phyloP scores from a whole-genome alignment of 2,797 vertebrate genomes.

The Rhinatrema bivittatum region DNA sequence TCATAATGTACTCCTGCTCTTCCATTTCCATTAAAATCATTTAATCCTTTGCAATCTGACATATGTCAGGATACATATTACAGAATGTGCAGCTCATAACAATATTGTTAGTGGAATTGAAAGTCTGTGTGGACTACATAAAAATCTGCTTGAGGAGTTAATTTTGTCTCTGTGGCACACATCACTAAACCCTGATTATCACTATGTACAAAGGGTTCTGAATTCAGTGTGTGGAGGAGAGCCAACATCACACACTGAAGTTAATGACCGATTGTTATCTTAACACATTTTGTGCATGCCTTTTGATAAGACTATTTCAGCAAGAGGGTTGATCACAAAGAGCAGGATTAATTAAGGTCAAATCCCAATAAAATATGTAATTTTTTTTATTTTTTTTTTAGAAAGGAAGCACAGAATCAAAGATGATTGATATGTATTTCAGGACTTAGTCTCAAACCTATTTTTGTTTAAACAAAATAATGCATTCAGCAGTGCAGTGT shows the following conservation, averaged over 20 bases:
- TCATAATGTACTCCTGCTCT: too few species aligned
- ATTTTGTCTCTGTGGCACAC: slow-evolving; percentile 24
- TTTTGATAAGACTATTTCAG: slow-evolving; percentile 35
- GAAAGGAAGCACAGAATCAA: slow-evolving; percentile 16
- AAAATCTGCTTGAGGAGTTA: slow-evolving; percentile 22
- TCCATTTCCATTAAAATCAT: too few species aligned
- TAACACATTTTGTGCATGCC: slow-evolving; percentile 13
- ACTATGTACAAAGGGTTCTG: slow-evolving; percentile 13
- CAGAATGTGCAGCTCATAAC: too few species aligned
- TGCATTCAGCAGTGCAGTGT: slow-evolving; percentile 10
- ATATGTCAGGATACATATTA: too few species aligned
- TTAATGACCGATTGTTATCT: slow-evolving; percentile 37
- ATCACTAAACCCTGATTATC: slow-evolving; percentile 25
- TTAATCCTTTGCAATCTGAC: too few species aligned
- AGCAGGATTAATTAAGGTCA: slow-evolving; percentile 37
- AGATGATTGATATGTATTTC: slow-evolving; percentile 21
- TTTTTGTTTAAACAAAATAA: slow-evolving; percentile 19
- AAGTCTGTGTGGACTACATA: slow-evolving; percentile 10
- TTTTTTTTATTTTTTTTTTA: slow-evolving; percentile 35
- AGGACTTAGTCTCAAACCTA: slow-evolving; percentile 23
- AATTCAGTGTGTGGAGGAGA: slow-evolving; percentile 18
- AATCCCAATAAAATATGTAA: slow-evolving; percentile 21
- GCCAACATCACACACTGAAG: slow-evolving; percentile 20
- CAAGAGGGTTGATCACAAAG: slow-evolving; percentile 22
- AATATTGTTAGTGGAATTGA: too few species aligned